Conservation (phyloP, 2,888 invertebrate genomes). For the Tipula confusa region DNA sequence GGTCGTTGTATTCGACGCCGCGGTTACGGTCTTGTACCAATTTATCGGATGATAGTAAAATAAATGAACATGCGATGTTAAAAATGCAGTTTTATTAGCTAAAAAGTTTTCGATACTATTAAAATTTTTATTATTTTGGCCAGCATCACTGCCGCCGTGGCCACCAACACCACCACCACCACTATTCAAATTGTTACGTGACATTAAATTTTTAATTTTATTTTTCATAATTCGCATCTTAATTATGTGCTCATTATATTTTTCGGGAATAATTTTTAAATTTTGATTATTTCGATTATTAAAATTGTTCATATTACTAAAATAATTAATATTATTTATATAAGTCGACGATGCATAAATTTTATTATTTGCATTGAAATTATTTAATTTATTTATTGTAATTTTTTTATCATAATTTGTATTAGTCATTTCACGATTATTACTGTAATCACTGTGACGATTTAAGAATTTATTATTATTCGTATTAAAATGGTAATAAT, state of each 20-base stretch:
- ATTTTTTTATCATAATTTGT: neutral
- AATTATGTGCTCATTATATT: constrained; percentile 48
- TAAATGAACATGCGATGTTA: constrained; percentile 46
- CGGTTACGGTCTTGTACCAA: constrained; percentile 41
- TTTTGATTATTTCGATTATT: constrained; percentile 13
- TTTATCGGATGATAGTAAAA: constrained; percentile 47
- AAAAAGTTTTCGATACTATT: constrained; percentile 37
- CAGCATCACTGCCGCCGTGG: too few relatives aligned
- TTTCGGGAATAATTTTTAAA: constrained; percentile 44
- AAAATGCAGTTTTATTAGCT: constrained; percentile 31
- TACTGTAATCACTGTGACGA: neutral
- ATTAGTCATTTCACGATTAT: too few relatives aligned
- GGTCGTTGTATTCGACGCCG: neutral
- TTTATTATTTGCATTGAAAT: constrained; percentile 10
- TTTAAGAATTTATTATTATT: neutral
- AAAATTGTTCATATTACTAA: constrained; percentile 26
- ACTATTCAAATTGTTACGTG: constrained; percentile 38
- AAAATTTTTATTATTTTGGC: constrained; percentile 38
- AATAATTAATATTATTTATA: neutral
- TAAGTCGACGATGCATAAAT: neutral
- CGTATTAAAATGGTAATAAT: constrained; percentile 10
- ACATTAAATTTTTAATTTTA: constrained; percentile 44
- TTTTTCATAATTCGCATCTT: constrained; percentile 47
- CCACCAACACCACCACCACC: too few relatives aligned
- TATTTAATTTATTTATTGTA: neutral